phyloP scores from a whole-genome alignment of 2,113 vertebrate species.

The Ochotona curzoniae region DNA sequence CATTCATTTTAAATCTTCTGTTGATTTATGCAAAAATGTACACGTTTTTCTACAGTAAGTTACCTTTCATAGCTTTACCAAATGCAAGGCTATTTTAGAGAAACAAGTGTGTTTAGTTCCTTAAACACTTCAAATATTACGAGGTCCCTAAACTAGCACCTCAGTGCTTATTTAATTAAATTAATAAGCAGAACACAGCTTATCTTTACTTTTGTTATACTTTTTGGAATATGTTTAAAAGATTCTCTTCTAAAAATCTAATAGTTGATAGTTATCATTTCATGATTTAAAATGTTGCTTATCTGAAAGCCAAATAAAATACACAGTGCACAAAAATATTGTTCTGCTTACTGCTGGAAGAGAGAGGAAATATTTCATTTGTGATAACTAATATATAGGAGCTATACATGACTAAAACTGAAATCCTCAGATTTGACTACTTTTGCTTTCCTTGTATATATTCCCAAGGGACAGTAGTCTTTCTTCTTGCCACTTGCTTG shows the following conservation, averaged over 20 bases:
- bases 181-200: background rate
- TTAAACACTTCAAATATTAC: constrained; percentile 12
- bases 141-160: background rate
- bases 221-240: background rate
- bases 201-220: background rate
- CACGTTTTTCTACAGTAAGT: background rate
- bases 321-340: background rate
- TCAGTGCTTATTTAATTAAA: background rate
- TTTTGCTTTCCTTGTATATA: too few species aligned
- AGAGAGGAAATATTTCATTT: background rate
- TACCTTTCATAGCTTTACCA: background rate
- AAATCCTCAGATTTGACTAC: too few species aligned
- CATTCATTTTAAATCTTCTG: background rate
- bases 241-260: background rate
- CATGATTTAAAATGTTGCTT: background rate
- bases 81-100: background rate
- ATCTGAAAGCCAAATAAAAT: background rate
- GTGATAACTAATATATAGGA: too few species aligned
- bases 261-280: background rate
- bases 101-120: background rate
- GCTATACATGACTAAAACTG: too few species aligned
- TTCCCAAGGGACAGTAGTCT: too few species aligned
- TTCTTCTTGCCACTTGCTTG: too few species aligned
- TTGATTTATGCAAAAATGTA: background rate
- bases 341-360: background rate